Conservation (phyloP, 1,140 invertebrate genomes). For the Pseudomyrmex gracilis region DNA sequence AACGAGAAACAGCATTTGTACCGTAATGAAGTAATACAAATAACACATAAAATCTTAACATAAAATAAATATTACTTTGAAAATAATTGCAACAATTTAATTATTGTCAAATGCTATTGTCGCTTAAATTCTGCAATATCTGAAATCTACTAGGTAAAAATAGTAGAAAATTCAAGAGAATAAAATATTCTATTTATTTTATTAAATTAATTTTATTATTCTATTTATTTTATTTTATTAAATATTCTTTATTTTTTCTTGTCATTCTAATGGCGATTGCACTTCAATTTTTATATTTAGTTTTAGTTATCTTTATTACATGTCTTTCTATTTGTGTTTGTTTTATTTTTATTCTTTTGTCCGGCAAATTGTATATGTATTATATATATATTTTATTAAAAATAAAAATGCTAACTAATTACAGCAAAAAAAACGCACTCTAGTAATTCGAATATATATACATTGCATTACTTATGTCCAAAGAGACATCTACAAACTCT, state of each 20-base stretch:
- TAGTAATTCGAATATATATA: background rate
- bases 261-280: background rate
- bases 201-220: too few relatives aligned
- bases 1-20: background rate
- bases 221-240: background rate
- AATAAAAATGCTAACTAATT: slow-evolving; percentile 2
- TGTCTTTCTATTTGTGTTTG: too few relatives aligned
- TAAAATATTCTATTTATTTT: background rate
- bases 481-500: slow-evolving; percentile 26
- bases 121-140: background rate
- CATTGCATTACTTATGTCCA: slow-evolving; percentile 4
- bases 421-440: background rate
- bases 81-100: background rate
- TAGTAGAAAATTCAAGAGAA: background rate
- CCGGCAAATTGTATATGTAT: background rate
- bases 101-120: background rate
- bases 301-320: background rate
- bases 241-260: background rate
- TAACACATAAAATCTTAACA: background rate
- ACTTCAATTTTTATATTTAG: background rate
- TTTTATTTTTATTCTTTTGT: background rate
- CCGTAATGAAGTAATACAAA: background rate
- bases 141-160: background rate
- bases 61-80: background rate
- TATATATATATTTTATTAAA: too few relatives aligned